A percentile compares a stretch with the other conserved stretches of the same genome.
phyloP scores from a whole-genome alignment of 2,113 vertebrate species.

The Microtus montanus region DNA sequence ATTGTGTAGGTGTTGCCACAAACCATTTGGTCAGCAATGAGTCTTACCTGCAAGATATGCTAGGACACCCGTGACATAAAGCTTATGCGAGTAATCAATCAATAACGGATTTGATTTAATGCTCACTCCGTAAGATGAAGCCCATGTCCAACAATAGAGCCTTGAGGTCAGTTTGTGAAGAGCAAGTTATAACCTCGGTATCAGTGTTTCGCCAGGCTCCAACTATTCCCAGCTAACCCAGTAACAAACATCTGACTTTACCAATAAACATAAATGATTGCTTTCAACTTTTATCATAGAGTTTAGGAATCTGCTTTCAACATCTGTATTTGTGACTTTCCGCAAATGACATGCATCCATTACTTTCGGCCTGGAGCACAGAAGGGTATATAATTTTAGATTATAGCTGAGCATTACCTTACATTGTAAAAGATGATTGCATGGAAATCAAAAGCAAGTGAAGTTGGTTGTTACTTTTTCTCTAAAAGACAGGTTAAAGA shows the following conservation, averaged over 20 bases:
- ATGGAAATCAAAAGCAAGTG: background rate
- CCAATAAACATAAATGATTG: background rate
- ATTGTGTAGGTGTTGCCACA: background rate
- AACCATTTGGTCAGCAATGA: background rate
- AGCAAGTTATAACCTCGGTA: background rate
- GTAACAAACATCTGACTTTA: background rate
- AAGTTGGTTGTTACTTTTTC: background rate
- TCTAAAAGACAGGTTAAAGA: background rate
- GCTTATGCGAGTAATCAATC: background rate
- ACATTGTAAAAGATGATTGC: background rate
- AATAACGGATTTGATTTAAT: background rate
- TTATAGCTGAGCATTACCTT: background rate
- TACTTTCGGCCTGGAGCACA: background rate
- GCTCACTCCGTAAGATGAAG: background rate
- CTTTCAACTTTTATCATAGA: background rate
- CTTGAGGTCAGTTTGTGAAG: background rate
- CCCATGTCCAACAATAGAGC: background rate
- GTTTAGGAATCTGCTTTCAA: background rate
- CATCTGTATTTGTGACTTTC: background rate
- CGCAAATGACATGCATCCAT: background rate
- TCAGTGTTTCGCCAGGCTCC: background rate
- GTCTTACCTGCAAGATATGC: background rate
- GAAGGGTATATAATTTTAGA: background rate
- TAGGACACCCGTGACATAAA: background rate
- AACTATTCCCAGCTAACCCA: background rate